phyloP scores from a whole-genome alignment of 2,888 invertebrate genomes.

The Zhuqinia jingwanae region DNA sequence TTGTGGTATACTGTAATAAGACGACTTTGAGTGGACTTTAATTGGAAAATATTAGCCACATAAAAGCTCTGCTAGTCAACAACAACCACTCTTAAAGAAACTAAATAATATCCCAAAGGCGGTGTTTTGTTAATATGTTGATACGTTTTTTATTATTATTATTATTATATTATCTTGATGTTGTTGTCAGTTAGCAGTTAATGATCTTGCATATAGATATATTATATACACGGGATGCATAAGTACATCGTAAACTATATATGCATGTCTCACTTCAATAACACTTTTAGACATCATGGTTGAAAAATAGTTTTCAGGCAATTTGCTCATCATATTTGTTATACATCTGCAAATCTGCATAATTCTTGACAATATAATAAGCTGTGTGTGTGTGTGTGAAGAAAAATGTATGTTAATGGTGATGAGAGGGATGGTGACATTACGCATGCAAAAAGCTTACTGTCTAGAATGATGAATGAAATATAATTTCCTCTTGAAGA shows the following conservation, averaged over 20 bases:
- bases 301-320: background rate
- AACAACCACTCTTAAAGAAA: constrained; percentile 1
- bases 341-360: background rate
- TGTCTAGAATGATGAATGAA: too few relatives aligned
- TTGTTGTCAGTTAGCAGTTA: too few relatives aligned
- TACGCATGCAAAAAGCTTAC: background rate
- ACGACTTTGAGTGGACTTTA: constrained; percentile 29
- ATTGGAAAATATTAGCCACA: constrained; percentile 40
- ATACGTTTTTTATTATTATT: background rate
- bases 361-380: background rate
- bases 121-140: background rate
- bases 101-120: constrained; percentile 12
- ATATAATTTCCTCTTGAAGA: too few relatives aligned
- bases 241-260: too few relatives aligned
- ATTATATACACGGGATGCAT: too few relatives aligned
- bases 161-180: too few relatives aligned
- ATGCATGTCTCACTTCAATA: too few relatives aligned
- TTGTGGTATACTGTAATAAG: too few relatives aligned
- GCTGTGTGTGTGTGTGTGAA: background rate
- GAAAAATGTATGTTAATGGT: background rate
- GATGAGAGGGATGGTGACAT: background rate
- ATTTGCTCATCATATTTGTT: background rate
- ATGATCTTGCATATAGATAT: too few relatives aligned
- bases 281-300: too few relatives aligned
- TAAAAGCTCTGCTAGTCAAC: constrained; percentile 17